Percentiles rank a stretch among this genome's conserved stretches.
These are phyloP conservation scores for Sebastiscus albofasciatus DNA, from an alignment of 2,797 vertebrate genomes.

Conservation along the genomic window DNA sequence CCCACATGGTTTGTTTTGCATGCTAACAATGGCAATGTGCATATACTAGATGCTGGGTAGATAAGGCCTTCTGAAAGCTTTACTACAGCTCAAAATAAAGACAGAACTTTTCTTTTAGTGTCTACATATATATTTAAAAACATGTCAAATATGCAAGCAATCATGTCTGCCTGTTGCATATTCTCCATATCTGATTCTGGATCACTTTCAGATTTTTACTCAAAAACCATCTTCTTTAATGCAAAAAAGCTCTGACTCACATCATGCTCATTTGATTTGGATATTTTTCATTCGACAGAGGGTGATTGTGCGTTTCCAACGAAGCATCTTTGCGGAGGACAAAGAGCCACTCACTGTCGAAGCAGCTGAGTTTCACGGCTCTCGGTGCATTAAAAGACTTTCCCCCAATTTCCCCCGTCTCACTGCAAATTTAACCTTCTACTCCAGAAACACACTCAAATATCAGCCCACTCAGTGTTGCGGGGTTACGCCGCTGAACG, in stretches of 20 bases:
- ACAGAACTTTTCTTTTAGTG: background rate
- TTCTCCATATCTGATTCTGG: conserved; percentile 9
- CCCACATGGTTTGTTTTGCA: background rate
- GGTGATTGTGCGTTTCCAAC: conserved; percentile 51
- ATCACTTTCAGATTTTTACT: background rate
- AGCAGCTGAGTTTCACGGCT: conserved; percentile 13
- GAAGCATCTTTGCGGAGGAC: conserved; percentile 52
- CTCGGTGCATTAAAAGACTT: conserved; percentile 1
- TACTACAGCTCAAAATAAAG: background rate
- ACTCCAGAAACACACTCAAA: conserved; percentile 59
- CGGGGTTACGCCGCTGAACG: background rate
- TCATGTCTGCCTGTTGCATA: background rate
- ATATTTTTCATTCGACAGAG: conserved; percentile 32
- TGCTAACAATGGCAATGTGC: background rate
- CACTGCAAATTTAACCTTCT: conserved; percentile 43
- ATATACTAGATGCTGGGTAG: background rate
- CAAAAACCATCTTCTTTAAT: conserved; percentile 11
- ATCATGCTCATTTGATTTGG: conserved; percentile 23
- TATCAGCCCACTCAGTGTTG: conserved; percentile 48
- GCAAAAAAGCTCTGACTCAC: conserved; percentile 9
- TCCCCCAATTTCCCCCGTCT: conserved; percentile 38
- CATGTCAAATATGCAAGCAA: conserved; percentile 3
- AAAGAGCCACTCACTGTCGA: conserved; percentile 47
- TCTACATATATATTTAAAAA: conserved; percentile 6
- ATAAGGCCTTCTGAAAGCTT: background rate